Base-by-base conservation (phyloP, 2,888 invertebrate genomes). In the Nomada ferruginata region DNA sequence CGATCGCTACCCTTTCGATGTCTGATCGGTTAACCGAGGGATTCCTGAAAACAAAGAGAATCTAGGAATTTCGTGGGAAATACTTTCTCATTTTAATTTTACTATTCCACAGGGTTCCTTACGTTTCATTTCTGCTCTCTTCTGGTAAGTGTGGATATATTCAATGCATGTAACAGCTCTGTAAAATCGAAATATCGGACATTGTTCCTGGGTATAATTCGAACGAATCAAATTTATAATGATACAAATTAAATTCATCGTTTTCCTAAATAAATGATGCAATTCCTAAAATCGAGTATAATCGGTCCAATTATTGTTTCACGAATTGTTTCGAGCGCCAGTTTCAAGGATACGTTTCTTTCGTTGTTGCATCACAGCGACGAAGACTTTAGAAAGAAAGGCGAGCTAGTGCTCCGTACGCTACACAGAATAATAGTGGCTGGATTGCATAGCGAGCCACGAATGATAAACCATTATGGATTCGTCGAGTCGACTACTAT, bases 271-370 rank as follows among this genome's bases (percentile, higher is more conserved):
- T 3, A 15, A 3, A 47, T 47, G 10, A 47, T 47, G 57, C 20
- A 57, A 57, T 13, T 26, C 26, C 26, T 11, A 20, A 9, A 23
- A 57, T 57, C 57, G 36, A 7, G 5, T 36, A 36, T 36, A 36
- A 36, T 36, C 36, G 36, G 36, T 36, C 36, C 36, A 36, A 36
- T 36, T 36, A 7, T 36, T 7, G 5, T 36, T 7, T 36, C 36
- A 7, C 23, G n/a, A n/a, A n/a, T n/a, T n/a, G n/a, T 47, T 68
- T 52, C n/a, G 9, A 47, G 13, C 15, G n/a, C 53, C 13, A 1
- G 13, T 81, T 81, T 82, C 82, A 82, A 81, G 82, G 82, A 75
- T 75, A 75, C 52, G 9, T n/a, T 66, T 44, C 57, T 57, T 42
- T 29, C 18, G 15, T 26, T 29, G 57, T 82, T 75, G 68, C 71